Base-by-base conservation (phyloP, 1,140 invertebrate genomes). In the Sitobion miscanthi region DNA sequence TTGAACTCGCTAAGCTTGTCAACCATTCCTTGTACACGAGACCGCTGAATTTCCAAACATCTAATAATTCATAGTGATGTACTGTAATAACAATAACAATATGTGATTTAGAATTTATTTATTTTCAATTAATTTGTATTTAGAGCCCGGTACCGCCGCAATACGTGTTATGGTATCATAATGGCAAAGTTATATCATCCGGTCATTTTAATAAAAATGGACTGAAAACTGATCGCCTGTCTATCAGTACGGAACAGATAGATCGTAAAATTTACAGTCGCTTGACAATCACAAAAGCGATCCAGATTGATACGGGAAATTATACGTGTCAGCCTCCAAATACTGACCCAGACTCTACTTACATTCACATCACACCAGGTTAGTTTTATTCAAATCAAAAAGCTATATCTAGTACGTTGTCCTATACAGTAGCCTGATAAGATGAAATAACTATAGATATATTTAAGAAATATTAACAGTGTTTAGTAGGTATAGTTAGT, bases 151-250 rank as follows among this genome's bases (percentile, higher is more conserved):
- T 97, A 94, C 97, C 97, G 85, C 98, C 98, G 54, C 97, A 98
- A 95, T 98, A 98, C 95, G 97, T 98, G 85, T 98, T 98, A 96
- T 98, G 98, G 98, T 98, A 98, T 95, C 98, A 98, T 95, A 98
- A 98, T 95, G 97, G 98, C 95, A 97, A 97, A 92, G 98, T 98
- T 97, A 98, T 98, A 95, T 85, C 82, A 1, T 42, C 91, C 14
- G 25, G 77, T 45, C 49, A 86, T 54, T 57, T 93, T 9, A 52
- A 93, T 9, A 98, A 98, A 96, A 98, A 98, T 95, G 98, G 98
- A 95, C 97, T 97, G 69, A 96, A 97, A 7, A 96, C 98, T 82
- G 97, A 97, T 85, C 98, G 97, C 93, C 97, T 98, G 94, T 97
- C 96, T 91, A 98, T 98, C 94, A 97, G 98, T 95, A 98, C 98